Percentiles rank a stretch among this genome's conserved stretches.
Conservation (phyloP, 2,797 vertebrate genomes). For the Pangasius djambal region DNA sequence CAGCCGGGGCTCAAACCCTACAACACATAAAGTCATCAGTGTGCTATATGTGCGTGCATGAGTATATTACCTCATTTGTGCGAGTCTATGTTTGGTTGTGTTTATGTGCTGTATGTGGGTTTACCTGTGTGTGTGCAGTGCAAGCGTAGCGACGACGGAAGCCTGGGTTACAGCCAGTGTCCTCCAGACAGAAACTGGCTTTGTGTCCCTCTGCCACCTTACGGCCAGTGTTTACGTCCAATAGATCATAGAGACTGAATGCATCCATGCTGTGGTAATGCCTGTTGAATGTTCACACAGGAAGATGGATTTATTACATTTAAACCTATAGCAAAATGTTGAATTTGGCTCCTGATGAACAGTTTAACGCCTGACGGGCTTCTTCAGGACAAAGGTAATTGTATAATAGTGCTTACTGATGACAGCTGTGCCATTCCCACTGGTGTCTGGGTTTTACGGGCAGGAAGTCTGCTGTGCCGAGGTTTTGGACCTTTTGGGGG, state of each 20-base stretch:
- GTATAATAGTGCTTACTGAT: constrained; percentile 77
- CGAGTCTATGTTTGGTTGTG: neutral
- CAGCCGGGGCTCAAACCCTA: constrained; percentile 86
- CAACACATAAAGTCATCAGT: constrained; percentile 46
- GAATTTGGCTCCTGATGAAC: neutral
- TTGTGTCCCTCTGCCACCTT: constrained; percentile 87
- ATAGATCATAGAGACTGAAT: constrained; percentile 85
- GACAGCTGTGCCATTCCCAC: constrained; percentile 91
- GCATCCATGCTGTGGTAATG: constrained; percentile 90
- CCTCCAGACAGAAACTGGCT: constrained; percentile 88
- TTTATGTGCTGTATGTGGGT: constrained; percentile 46
- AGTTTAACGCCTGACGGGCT: neutral
- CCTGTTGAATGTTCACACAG: constrained; percentile 59
- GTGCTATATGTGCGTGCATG: neutral
- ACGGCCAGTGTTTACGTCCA: constrained; percentile 71
- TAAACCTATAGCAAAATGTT: neutral
- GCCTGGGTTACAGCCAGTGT: constrained; percentile 80
- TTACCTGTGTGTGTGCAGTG: constrained; percentile 82
- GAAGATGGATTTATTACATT: neutral
- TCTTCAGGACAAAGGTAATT: neutral
- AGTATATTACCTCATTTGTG: neutral
- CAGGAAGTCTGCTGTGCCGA: constrained; percentile 83
- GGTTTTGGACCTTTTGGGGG: constrained; percentile 86
- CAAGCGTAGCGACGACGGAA: constrained; percentile 82
- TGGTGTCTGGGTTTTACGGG: constrained; percentile 81